phyloP scores from a whole-genome alignment of 2,113 vertebrate genomes.

The Oreochromis aureus region DNA sequence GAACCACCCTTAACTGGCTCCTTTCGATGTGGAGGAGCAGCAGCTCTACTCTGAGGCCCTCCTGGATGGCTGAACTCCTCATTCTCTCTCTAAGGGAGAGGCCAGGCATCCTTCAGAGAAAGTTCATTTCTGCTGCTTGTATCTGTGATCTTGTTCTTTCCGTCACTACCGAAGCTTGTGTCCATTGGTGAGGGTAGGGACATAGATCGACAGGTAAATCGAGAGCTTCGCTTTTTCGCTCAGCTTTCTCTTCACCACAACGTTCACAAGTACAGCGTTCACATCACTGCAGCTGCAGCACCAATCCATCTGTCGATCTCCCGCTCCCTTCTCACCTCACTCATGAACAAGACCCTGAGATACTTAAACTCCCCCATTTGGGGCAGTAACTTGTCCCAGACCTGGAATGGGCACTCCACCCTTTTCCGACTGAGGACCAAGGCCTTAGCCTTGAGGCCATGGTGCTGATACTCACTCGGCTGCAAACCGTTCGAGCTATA shows the following conservation, averaged over 20 bases:
- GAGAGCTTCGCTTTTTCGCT: not conserved
- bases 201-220: not conserved
- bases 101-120: too few relatives aligned
- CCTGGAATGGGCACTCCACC: not conserved
- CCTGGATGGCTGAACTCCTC: too few relatives aligned
- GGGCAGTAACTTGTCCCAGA: not conserved
- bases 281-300: not conserved
- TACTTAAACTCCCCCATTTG: rapidly evolving
- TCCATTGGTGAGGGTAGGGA: too few relatives aligned
- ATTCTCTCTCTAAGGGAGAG: too few relatives aligned
- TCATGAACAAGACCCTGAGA: not conserved
- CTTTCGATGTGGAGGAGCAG: too few relatives aligned
- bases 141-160: too few relatives aligned
- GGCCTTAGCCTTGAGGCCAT: not conserved
- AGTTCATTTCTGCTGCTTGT: too few relatives aligned
- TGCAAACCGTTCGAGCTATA: not conserved
- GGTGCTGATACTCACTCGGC: not conserved
- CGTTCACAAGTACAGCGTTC: not conserved
- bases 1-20: too few relatives aligned
- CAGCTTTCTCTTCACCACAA: not conserved
- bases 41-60: too few relatives aligned
- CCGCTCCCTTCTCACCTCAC: not conserved
- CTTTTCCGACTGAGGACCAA: not conserved
- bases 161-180: too few relatives aligned
- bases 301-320: not conserved